A percentile compares a stretch with the other conserved stretches of the same genome.
phyloP scores from a whole-genome alignment of 2,888 invertebrate genomes.

The Lumbricus terrestris region DNA sequence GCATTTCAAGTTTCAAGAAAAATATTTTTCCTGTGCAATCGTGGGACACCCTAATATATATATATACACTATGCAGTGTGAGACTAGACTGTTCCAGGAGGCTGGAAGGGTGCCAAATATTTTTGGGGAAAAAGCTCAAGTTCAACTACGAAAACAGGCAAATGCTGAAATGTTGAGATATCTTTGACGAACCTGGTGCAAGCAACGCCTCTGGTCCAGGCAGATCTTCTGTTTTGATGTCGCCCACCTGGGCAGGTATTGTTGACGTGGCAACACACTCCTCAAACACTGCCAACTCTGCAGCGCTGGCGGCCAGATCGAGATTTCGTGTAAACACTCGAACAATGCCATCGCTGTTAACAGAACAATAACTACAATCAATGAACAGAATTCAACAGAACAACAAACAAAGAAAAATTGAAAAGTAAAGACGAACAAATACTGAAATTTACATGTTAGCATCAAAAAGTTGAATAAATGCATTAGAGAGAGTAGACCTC shows the following conservation, averaged over 20 bases:
- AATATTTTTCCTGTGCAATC: too few species aligned
- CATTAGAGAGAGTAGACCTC: too few species aligned
- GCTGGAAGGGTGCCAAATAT: too few species aligned
- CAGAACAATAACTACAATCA: not conserved
- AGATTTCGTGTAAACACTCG: slow-evolving; percentile 80
- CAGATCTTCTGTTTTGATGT: slow-evolving; percentile 81
- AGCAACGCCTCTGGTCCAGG: slow-evolving; percentile 77
- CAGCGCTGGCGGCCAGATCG: slow-evolving; percentile 65
- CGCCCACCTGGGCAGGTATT: slow-evolving; percentile 70
- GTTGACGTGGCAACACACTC: slow-evolving; percentile 69
- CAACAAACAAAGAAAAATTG: not conserved
- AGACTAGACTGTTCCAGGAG: too few species aligned
- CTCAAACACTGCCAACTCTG: slow-evolving; percentile 69
- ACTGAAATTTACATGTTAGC: too few species aligned
- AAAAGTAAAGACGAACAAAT: too few species aligned
- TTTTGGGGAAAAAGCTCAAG: too few species aligned
- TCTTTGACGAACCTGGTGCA: slow-evolving; percentile 68
- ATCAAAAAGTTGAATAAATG: too few species aligned
- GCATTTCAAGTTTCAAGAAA: too few species aligned
- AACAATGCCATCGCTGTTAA: slow-evolving; percentile 77
- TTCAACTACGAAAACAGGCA: not conserved
- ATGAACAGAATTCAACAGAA: not conserved
- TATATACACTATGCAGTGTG: too few species aligned
- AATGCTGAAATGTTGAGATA: not conserved
- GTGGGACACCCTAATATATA: too few species aligned